Base-by-base conservation (phyloP, 1,140 invertebrate species). In the Drosophila varians region DNA sequence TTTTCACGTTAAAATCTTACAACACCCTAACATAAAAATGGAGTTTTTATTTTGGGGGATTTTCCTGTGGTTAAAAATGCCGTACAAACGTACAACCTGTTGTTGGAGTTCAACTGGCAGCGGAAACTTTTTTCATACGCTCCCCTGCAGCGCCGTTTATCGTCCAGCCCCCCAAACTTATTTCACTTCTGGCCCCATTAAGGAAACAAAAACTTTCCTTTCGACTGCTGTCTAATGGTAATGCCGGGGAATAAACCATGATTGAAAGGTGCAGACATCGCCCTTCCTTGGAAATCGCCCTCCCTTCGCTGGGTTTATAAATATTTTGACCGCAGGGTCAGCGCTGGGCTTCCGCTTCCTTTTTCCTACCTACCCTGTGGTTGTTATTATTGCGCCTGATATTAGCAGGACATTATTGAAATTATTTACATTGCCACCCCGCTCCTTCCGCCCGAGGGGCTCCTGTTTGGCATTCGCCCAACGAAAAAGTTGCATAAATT, bases 391-490 rank as follows among this genome's bases (percentile, higher is more conserved):
- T 83, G 54, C 36, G 34, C 36, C 55, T 65, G 58, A 66, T 74
- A 83, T 74, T 78, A 84, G 75, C 70, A 84, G 74, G 69, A 83
- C 64, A 82, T 82, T 82, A 83, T 83, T 83, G 74, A 77, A 83
- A 83, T 82, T 74, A 82, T 82, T 77, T 74, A 77, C 70, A 48
- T 74, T 64, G 62, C 25, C 49, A 45, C 45, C 25, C 19, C 36
- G 16, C 46, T 45, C 40, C 28, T 4, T 5, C 36, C 14, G 36
- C 16, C 38, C 14, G 38, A n/a, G n/a, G 38, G 14, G 8, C 8
- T 42, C 8, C 8, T 0, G 8, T 23, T 11, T 23, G 11, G 2
- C 9, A 19, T 38, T 23, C 18, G n/a, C 4, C 11, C n/a, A 12
- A 6, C 23, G 12, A 38, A 69, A 69, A 73, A 73, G 69, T 72